Percentiles rank a stretch among this genome's conserved stretches.
phyloP scores from a whole-genome alignment of 2,113 vertebrate genomes.

The Hydrochoerus hydrochaeris region DNA sequence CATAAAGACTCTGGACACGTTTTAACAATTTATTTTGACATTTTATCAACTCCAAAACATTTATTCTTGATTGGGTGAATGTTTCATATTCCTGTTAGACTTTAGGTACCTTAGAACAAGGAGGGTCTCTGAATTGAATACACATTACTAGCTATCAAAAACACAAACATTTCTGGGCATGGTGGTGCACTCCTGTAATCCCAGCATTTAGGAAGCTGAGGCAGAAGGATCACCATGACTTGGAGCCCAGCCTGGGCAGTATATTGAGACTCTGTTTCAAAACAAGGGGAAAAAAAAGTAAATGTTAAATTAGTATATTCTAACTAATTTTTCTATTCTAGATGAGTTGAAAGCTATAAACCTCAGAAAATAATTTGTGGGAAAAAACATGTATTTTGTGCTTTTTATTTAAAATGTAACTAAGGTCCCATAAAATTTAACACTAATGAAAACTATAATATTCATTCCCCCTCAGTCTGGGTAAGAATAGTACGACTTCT shows the following conservation, averaged over 20 bases:
- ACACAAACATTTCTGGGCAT: background rate
- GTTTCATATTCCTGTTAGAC: background rate
- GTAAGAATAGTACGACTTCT: background rate
- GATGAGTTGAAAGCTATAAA: constrained; percentile 19
- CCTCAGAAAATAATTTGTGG: constrained; percentile 6
- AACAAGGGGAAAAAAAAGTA: background rate
- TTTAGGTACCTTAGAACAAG: background rate
- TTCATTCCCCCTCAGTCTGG: background rate
- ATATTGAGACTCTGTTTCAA: background rate
- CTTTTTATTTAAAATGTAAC: constrained; percentile 29
- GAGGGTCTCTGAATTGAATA: background rate
- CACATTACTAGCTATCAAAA: background rate
- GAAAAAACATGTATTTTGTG: background rate
- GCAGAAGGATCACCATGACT: background rate
- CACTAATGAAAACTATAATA: background rate
- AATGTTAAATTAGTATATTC: background rate
- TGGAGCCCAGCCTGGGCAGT: background rate
- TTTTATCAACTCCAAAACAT: constrained; percentile 34
- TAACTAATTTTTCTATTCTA: background rate
- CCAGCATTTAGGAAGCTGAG: background rate
- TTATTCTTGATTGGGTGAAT: constrained; percentile 11
- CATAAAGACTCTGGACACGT: background rate
- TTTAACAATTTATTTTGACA: constrained; percentile 14
- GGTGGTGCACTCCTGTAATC: background rate
- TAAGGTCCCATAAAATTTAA: constrained; percentile 37